phyloP scores from a whole-genome alignment of 1,140 invertebrate species.

The Telenomus remus region DNA sequence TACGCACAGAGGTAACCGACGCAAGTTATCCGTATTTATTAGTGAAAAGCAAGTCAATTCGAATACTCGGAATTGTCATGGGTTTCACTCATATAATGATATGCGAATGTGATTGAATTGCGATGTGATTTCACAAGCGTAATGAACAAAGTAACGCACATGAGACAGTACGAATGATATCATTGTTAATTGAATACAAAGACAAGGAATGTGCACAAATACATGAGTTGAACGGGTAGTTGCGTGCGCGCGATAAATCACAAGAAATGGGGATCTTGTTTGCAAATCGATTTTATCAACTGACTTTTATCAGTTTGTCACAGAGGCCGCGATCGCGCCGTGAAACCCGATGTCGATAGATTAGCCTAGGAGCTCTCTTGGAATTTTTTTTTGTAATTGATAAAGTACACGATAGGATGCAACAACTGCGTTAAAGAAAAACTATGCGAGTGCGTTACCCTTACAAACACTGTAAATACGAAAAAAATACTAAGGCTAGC shows the following conservation, averaged over 20 bases:
- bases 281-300: conserved; percentile 21
- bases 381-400: conserved; percentile 11
- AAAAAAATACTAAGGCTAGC: conserved; percentile 49
- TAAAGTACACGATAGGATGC: conserved; percentile 14
- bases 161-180: conserved; percentile 67
- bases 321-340: conserved; percentile 56
- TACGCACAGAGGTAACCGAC: conserved; percentile 35
- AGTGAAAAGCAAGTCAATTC: conserved; percentile 6
- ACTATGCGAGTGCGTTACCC: conserved; percentile 35
- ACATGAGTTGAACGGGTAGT: conserved; percentile 25
- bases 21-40: conserved; percentile 11
- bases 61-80: conserved; percentile 12
- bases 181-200: conserved; percentile 62
- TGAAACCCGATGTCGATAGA: conserved; percentile 49
- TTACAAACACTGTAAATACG: conserved; percentile 54
- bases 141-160: conserved; percentile 66
- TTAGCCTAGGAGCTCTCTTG: conserved; percentile 43
- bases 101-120: conserved; percentile 32
- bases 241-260: conserved; percentile 61
- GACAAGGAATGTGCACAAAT: conserved; percentile 38
- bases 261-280: conserved; percentile 36
- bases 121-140: conserved; percentile 37
- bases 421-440: conserved; percentile 20
- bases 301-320: conserved; percentile 54
- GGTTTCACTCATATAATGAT: conserved; percentile 6